Percentiles rank a stretch among this genome's conserved stretches.
Conservation (phyloP, 2,797 vertebrate genomes). For the Varecia variegata region DNA sequence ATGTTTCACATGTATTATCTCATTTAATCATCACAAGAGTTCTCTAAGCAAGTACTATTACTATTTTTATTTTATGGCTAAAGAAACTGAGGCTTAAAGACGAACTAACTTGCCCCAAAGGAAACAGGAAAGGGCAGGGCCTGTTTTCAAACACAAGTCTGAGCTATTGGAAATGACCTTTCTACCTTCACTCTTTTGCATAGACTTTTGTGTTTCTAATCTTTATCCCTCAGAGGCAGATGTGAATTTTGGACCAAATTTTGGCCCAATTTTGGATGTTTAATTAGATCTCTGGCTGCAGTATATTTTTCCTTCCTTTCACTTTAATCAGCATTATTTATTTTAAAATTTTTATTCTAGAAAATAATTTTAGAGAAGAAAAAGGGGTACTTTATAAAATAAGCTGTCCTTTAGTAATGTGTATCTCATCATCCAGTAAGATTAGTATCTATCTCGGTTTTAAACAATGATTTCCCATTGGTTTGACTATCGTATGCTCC, state of each 20-base stretch:
- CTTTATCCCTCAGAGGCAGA: not conserved
- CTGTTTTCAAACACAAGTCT: not conserved
- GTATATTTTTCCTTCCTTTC: not conserved
- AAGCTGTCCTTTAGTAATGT: not conserved
- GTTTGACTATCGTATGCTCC: not conserved
- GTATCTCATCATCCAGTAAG: not conserved
- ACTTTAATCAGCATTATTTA: slow-evolving; percentile 28
- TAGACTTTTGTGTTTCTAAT: not conserved
- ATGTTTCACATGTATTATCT: not conserved
- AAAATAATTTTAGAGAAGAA: slow-evolving; percentile 46
- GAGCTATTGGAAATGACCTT: not conserved
- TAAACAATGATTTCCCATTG: slow-evolving; percentile 27
- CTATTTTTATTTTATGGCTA: not conserved
- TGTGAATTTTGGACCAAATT: slow-evolving; percentile 3
- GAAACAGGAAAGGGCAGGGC: not conserved
- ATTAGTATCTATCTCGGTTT: slow-evolving; percentile 11
- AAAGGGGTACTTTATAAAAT: not conserved
- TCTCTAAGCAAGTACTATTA: not conserved
- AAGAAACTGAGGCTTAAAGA: not conserved
- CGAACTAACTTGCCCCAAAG: not conserved
- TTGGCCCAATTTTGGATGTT: slow-evolving; percentile 31
- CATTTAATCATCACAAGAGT: not conserved
- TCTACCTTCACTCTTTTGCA: not conserved
- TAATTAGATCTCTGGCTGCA: not conserved
- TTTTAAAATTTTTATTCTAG: slow-evolving; percentile 29